Percentiles rank a stretch among this genome's conserved stretches.
Conservation (phyloP, 2,888 invertebrate genomes). For the Chelonus formosanus region DNA sequence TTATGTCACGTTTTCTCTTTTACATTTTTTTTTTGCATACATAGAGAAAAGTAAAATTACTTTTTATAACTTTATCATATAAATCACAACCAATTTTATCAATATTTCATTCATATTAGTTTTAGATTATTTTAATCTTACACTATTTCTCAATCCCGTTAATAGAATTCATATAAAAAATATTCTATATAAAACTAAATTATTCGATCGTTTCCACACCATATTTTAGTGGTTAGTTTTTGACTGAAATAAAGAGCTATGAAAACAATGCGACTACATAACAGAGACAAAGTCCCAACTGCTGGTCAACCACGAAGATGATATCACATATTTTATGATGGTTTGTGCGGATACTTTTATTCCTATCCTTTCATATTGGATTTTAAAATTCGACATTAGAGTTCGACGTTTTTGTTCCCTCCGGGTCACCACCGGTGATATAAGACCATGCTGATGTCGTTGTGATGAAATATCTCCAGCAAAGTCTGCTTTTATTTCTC, state of each 20-base stretch:
- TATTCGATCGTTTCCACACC: too few species aligned
- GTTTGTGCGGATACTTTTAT: slow-evolving; percentile 53
- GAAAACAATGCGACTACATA: slow-evolving; percentile 54
- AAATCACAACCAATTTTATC: too few species aligned
- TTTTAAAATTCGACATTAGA: slow-evolving; percentile 13
- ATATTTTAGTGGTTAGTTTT: not conserved
- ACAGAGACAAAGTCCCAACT: slow-evolving; percentile 53
- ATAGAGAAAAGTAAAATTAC: too few species aligned
- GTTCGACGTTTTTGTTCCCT: slow-evolving; percentile 42
- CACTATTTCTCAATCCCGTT: too few species aligned
- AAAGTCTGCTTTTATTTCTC: slow-evolving; percentile 22
- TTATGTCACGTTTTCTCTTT: too few species aligned
- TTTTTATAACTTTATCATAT: too few species aligned
- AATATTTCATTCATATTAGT: too few species aligned
- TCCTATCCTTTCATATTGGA: slow-evolving; percentile 29
- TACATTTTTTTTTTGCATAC: too few species aligned
- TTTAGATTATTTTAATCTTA: too few species aligned
- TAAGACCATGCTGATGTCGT: slow-evolving; percentile 51
- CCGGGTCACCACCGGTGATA: slow-evolving; percentile 46
- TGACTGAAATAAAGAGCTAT: slow-evolving; percentile 44
- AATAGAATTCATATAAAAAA: too few species aligned
- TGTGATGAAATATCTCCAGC: slow-evolving; percentile 52
- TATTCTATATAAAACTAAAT: too few species aligned
- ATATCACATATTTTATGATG: slow-evolving; percentile 59
- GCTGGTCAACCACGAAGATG: slow-evolving; percentile 49